Conservation (phyloP, 2,888 invertebrate species). For the Stenchaetothrips biformis region DNA sequence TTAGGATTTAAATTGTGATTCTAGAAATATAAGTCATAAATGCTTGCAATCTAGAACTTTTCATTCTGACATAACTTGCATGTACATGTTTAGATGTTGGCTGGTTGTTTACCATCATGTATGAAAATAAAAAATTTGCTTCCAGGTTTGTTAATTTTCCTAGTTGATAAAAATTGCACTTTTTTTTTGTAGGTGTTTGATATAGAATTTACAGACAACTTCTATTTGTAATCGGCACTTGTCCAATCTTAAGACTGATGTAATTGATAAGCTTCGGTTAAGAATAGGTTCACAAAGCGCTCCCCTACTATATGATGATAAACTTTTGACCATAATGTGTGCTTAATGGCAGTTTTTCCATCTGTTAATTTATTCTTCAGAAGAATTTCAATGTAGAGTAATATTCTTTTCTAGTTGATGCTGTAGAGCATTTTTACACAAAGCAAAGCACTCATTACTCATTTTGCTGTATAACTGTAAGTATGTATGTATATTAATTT, state of each 20-base stretch:
- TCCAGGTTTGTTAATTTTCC: not conserved
- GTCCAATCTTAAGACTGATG: conserved; percentile 5
- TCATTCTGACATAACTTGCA: no score
- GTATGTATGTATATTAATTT: not conserved
- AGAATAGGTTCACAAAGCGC: not conserved
- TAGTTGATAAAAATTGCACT: not conserved
- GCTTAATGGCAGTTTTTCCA: not conserved
- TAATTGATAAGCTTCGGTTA: not conserved
- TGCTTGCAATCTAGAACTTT: not conserved
- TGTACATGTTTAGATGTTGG: no score
- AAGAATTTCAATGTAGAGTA: not conserved
- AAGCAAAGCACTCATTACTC: no score
- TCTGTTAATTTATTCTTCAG: not conserved
- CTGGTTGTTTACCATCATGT: no score
- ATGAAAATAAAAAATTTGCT: no score
- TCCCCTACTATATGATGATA: not conserved
- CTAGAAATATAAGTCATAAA: not conserved
- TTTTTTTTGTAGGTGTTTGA: not conserved
- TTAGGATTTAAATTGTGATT: not conserved
- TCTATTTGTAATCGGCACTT: not conserved
- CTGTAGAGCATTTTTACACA: no score
- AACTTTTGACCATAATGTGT: no score
- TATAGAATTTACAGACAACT: not conserved
- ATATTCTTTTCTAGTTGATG: not conserved
- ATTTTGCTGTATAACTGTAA: not conserved